Evolutionary conservation across 2,113 vertebrate species (phyloP).

Genomic region (Pycnonotus jocosus): DNA sequence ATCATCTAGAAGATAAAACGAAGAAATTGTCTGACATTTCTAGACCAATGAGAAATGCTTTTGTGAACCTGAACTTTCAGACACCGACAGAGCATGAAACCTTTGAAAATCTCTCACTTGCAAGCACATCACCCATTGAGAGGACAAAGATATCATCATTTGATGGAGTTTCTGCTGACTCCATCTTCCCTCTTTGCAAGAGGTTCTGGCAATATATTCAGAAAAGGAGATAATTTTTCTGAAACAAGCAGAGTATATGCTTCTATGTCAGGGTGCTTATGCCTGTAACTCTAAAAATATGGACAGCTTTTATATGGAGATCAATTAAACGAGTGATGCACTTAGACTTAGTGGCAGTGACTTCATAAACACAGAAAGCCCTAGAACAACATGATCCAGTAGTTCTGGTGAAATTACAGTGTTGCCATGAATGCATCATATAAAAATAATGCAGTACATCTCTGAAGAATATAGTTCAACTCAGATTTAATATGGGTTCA

Average conservation of each 20-base stretch:
- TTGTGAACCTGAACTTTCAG: not conserved
- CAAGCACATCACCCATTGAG: not conserved
- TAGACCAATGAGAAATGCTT: not conserved
- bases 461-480: not conserved
- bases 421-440: not conserved
- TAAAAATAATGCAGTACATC: not conserved
- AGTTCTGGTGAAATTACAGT: not conserved
- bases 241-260: not conserved
- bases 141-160: not conserved
- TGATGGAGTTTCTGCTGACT: not conserved
- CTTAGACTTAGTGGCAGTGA: not conserved
- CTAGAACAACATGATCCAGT: not conserved
- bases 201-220: not conserved
- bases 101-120: not conserved
- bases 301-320: not conserved
- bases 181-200: not conserved
- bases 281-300: not conserved
- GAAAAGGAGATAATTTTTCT: not conserved
- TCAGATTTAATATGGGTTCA: not conserved
- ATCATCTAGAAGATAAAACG: not conserved
- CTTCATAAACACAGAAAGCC: not conserved
- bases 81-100: not conserved
- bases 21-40: not conserved
- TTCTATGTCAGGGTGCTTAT: not conserved
- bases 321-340: not conserved